Percentiles rank a stretch among this genome's conserved stretches.
phyloP scores from a whole-genome alignment of 1,140 invertebrate genomes.

The Bombus vancouverensis region DNA sequence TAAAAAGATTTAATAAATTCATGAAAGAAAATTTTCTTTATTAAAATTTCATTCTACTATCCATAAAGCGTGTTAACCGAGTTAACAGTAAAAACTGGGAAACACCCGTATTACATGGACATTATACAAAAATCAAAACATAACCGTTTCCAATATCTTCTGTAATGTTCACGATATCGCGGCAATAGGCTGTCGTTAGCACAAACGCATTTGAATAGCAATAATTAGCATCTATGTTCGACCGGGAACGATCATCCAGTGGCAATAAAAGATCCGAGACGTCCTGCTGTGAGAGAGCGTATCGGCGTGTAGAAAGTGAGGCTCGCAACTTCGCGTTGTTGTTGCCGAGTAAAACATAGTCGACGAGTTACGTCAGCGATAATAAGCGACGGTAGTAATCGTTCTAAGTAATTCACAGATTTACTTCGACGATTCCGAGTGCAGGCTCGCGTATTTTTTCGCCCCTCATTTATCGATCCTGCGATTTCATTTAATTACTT shows the following conservation, averaged over 20 bases:
- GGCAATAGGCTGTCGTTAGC: neutral
- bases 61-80: too few relatives aligned
- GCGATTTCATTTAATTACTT: conserved; percentile 6
- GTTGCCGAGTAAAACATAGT: conserved; percentile 40
- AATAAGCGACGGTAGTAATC: conserved; percentile 54
- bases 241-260: conserved; percentile 16
- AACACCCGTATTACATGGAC: too few relatives aligned
- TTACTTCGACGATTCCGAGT: neutral
- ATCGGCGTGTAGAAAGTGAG: conserved; percentile 52
- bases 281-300: conserved; percentile 11
- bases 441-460: neutral
- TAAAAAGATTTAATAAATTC: too few relatives aligned
- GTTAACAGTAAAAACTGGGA: too few relatives aligned
- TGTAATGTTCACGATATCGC: neutral
- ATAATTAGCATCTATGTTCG: conserved; percentile 19
- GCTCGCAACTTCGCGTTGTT: conserved; percentile 41
- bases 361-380: conserved; percentile 57
- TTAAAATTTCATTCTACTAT: too few relatives aligned
- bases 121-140: neutral
- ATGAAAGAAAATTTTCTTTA: too few relatives aligned
- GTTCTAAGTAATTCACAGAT: conserved; percentile 53
- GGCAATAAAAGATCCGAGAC: conserved; percentile 23
- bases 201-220: neutral
- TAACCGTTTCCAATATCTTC: neutral
- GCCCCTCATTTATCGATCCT: neutral